Conservation (phyloP, 2,113 vertebrate species). For the Psittacula cyanocephala region DNA sequence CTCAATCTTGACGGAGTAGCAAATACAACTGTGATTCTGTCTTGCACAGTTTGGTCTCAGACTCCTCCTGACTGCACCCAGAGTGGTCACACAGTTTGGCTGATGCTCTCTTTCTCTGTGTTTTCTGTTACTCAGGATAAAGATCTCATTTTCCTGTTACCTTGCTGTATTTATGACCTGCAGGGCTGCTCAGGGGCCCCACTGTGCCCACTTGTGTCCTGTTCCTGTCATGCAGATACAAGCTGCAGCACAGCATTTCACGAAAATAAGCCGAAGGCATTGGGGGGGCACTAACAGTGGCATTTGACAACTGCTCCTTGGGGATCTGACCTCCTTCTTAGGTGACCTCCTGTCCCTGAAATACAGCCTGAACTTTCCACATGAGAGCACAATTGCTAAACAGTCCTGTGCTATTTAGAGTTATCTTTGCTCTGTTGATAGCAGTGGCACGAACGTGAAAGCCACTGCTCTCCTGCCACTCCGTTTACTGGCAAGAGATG, state of each 20-base stretch:
- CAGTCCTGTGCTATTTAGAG: not conserved
- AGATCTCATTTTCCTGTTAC: not conserved
- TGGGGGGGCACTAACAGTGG: not conserved
- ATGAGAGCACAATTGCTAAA: not conserved
- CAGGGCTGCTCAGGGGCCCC: not conserved
- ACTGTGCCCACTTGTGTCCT: not conserved
- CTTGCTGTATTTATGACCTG: not conserved
- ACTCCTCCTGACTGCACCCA: not conserved
- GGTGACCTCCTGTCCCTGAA: not conserved
- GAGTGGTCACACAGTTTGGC: not conserved
- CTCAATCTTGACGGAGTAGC: not conserved
- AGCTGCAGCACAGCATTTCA: not conserved
- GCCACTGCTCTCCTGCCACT: not conserved
- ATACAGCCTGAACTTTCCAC: conserved; percentile 13
- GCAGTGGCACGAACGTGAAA: not conserved
- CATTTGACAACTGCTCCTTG: not conserved
- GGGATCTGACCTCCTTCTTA: not conserved
- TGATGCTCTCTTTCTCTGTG: accelerated
- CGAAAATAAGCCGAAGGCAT: not conserved
- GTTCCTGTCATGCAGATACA: not conserved
- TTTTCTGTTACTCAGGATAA: not conserved
- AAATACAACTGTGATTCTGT: not conserved
- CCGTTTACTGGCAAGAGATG: not conserved
- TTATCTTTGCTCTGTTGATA: not conserved
- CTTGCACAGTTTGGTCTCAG: not conserved